phyloP scores from a whole-genome alignment of 2,888 invertebrate genomes.

The Oscheius sp. region DNA sequence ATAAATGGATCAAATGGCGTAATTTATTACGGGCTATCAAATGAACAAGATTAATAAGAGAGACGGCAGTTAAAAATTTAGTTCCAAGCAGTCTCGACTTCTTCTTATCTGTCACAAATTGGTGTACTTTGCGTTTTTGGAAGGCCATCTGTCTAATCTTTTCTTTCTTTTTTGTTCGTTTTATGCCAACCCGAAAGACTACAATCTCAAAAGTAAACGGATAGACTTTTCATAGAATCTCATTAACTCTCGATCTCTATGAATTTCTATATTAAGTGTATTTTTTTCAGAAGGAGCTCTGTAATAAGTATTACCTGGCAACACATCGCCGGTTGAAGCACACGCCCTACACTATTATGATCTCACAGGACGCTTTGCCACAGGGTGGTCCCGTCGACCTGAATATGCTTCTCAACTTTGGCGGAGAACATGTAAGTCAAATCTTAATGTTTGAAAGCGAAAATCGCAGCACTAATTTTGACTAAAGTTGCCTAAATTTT shows the following conservation, averaged over 20 bases:
- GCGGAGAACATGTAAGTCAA: slow-evolving; percentile 15
- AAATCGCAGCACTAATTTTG: neutral
- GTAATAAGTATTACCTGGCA: slow-evolving; percentile 96
- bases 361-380: slow-evolving; percentile 28
- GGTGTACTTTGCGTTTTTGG: slow-evolving; percentile 6
- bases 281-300: slow-evolving; percentile 86
- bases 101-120: neutral
- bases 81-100: neutral
- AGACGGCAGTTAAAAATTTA: too few species aligned
- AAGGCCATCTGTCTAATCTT: neutral
- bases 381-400: slow-evolving; percentile 28
- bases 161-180: neutral
- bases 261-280: neutral
- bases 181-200: neutral
- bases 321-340: slow-evolving; percentile 98
- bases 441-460: slow-evolving; percentile 2
- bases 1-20: too few species aligned
- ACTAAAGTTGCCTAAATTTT: neutral
- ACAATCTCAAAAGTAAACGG: too few species aligned
- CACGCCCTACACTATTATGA: slow-evolving; percentile 74
- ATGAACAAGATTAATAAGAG: too few species aligned
- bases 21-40: too few species aligned
- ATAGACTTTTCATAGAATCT: too few species aligned
- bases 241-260: too few species aligned
- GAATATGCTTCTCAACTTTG: neutral